Evolutionary conservation across 1,140 invertebrate species (phyloP), one percentile per base, ranked within the genome.

Genomic region (Pseudomyrmex sp.): DNA sequence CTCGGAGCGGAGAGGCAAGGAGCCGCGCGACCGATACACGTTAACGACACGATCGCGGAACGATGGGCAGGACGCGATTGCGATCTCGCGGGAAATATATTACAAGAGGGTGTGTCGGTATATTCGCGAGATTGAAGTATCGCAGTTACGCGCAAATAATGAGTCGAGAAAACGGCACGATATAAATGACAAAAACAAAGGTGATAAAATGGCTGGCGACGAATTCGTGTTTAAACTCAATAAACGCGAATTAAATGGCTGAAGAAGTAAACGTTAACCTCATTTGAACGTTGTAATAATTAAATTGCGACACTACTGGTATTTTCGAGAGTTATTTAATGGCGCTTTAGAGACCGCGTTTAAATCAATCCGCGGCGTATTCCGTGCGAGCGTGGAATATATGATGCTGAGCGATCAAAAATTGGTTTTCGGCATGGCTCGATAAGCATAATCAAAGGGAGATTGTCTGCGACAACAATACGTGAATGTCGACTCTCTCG

Each of bases 401-500:
- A 18, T 70, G 50, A 59, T 48, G 20, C 44, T 12, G 13, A 35
- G 20, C 8, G 52, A 44, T 18, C 63, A 56, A 70, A 77, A 79
- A 69, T 59, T 79, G 20, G 5, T 56, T 77, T 68, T 68, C 1
- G 26, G 44, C 52, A 59, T 5, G 65, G 52, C 20, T 69, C 65
- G 50, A 69, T 79, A 58, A 79, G 12, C 23, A 26, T 79, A 56
- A 69, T 79, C 75, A 69, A 69, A 68, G 44, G 1, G 35, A 35
- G 15, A 2, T 26, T 26, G 26, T 52, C 18, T 7, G n/a, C 48
- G 7, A 12, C 56, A 75, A 69, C 35, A 35, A 8, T 12, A 2
- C 12, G 13, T 9, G 13, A 56, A 58, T 35, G 35, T 69, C 18
- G 18, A n/a, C 13, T 26, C 48, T 65, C 23, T 65, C 50, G 62